Evolutionary conservation across 2,888 invertebrate genomes (phyloP).

Genomic region (Phymatocera aterrima): DNA sequence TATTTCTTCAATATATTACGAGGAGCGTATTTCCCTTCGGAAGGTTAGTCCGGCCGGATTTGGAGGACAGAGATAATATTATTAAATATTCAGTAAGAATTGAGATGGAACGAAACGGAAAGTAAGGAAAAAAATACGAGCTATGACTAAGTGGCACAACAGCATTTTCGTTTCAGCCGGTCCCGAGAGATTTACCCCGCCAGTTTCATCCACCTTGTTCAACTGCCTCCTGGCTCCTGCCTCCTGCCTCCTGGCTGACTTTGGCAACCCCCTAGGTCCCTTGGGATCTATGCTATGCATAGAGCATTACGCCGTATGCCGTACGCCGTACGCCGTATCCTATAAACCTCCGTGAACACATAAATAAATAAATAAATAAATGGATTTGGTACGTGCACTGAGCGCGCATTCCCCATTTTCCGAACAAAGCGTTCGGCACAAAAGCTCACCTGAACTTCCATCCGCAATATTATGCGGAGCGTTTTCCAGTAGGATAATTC

Average conservation of each 20-base stretch:
- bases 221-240: conserved; percentile 28
- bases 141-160: conserved; percentile 70
- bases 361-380: conserved; percentile 74
- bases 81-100: conserved; percentile 33
- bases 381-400: conserved; percentile 60
- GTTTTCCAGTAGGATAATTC: not conserved
- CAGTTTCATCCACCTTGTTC: conserved; percentile 45
- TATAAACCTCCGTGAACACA: conserved; percentile 66
- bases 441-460: conserved; percentile 16
- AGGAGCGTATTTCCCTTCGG: too few relatives aligned
- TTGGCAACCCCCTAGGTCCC: conserved; percentile 67
- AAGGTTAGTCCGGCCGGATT: not conserved
- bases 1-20: too few relatives aligned
- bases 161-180: conserved; percentile 73
- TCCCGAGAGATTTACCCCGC: conserved; percentile 68
- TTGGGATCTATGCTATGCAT: conserved; percentile 64
- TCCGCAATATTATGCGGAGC: not conserved
- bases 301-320: conserved; percentile 55
- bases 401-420: conserved; percentile 26
- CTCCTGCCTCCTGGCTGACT: conserved; percentile 60
- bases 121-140: conserved; percentile 49
- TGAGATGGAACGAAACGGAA: conserved; percentile 42
- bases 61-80: not conserved
- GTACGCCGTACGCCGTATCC: conserved; percentile 54
- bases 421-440: conserved; percentile 13